Base-by-base conservation (phyloP, 2,888 invertebrate species). In the Brenthis hecate region DNA sequence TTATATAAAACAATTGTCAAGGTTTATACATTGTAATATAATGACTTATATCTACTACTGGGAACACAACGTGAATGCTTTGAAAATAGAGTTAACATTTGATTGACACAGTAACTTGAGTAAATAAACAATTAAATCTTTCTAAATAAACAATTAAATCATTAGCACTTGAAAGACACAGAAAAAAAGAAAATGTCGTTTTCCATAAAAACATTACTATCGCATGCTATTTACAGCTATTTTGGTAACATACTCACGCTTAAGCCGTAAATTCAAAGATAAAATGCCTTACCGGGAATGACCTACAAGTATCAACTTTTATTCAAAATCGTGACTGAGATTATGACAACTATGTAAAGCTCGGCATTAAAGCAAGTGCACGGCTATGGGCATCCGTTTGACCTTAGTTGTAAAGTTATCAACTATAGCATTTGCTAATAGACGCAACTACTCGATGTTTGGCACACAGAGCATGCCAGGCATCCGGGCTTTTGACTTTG, bases 381-480 rank as follows among this genome's bases (percentile, higher is more conserved):
- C 48, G 51, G 50, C 36, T n/a, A 55, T 11, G n/a, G n/a, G 55
- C n/a, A 51, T 23, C 36, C 36, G 13, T n/a, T 19, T 47, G 69
- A 69, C 82, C 80, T 79, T 77, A 80, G 11, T 50, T 28, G 36
- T 28, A 62, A 53, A 32, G 2, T 62, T 53, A 53, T 32, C 8
- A 81, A 85, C 84, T 82, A 81, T 81, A 81, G 83, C 68, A 78
- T 78, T 76, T 77, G 14, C 19, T 48, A 55, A 77, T 80, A 84
- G 83, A 82, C 80, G 78, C 82, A 80, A 78, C 78, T 80, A 79
- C 85, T 89, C 76, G 74, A 83, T 75, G 84, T 82, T 84, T 80
- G 36, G 76, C 74, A 76, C 82, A 85, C 84, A 81, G 60, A 68
- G 32, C 63, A 76, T 73, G 76, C 77, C 76, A 75, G 78, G 76